Percentiles rank a stretch among this genome's conserved stretches.
phyloP scores from a whole-genome alignment of 1,140 invertebrate species.

The Zophobas morio region DNA sequence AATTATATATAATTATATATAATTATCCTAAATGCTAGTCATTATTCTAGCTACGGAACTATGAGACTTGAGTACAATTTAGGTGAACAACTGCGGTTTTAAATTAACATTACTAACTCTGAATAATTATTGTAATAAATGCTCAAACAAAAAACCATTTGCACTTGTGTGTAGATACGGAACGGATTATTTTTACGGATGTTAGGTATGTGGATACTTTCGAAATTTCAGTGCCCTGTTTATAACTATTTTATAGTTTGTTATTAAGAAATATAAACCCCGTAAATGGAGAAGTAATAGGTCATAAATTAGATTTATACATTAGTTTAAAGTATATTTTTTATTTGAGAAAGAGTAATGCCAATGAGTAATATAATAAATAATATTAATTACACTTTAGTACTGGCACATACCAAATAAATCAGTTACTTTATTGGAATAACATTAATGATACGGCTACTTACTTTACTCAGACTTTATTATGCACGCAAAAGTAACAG shows the following conservation, averaged over 20 bases:
- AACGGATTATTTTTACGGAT: background rate
- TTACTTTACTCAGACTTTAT: too few species aligned
- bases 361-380: too few species aligned
- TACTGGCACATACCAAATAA: too few species aligned
- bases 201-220: slow-evolving; percentile 4
- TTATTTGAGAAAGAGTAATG: too few species aligned
- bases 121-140: slow-evolving; percentile 20
- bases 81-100: slow-evolving; percentile 8
- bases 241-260: background rate
- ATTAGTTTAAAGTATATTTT: slow-evolving; percentile 11
- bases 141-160: slow-evolving; percentile 26
- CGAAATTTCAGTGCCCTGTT: background rate
- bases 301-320: slow-evolving; percentile 7
- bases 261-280: background rate
- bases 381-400: too few species aligned
- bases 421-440: too few species aligned
- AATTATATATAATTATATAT: too few species aligned
- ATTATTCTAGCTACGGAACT: too few species aligned
- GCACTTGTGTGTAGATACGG: background rate
- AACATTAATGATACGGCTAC: too few species aligned
- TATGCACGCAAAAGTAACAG: too few species aligned
- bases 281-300: slow-evolving; percentile 3
- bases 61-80: background rate
- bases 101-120: slow-evolving; percentile 2
- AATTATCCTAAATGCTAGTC: too few species aligned